Conservation (phyloP, 1,140 invertebrate species). For the Scaptodrosophila lebanonensis region DNA sequence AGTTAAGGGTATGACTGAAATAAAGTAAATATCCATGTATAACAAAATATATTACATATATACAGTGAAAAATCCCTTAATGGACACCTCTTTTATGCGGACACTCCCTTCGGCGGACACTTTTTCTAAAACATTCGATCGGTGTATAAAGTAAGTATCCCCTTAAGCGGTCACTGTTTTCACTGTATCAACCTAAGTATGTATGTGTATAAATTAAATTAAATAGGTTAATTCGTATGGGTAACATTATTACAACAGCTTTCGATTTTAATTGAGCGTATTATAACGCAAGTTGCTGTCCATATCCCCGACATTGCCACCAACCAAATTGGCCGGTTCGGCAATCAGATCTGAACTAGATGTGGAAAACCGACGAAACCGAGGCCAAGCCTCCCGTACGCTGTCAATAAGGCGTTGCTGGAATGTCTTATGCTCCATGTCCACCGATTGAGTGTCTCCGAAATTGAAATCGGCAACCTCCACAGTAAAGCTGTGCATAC, state of each 20-base stretch:
- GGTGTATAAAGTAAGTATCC: too few species aligned
- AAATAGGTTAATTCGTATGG: slow-evolving; percentile 49
- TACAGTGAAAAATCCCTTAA: too few species aligned
- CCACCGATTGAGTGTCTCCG: slow-evolving; percentile 83
- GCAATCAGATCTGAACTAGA: slow-evolving; percentile 64
- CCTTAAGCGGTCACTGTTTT: slow-evolving; percentile 6
- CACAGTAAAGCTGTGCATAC: slow-evolving; percentile 82
- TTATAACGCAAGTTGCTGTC: slow-evolving; percentile 73
- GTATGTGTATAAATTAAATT: slow-evolving; percentile 47
- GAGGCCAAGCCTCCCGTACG: slow-evolving; percentile 78
- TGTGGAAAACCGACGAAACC: slow-evolving; percentile 56
- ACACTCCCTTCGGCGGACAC: too few species aligned
- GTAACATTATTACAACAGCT: slow-evolving; percentile 41
- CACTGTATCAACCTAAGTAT: slow-evolving; percentile 27
- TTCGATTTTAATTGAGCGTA: slow-evolving; percentile 52
- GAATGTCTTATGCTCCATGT: slow-evolving; percentile 92
- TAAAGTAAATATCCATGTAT: slow-evolving; percentile 8
- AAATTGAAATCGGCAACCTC: slow-evolving; percentile 94
- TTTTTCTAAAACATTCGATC: too few species aligned
- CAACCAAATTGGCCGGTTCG: slow-evolving; percentile 36
- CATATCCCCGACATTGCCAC: slow-evolving; percentile 57
- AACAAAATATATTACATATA: too few species aligned
- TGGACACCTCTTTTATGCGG: too few species aligned
- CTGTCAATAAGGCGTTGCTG: slow-evolving; percentile 86
- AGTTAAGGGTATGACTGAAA: slow-evolving; percentile 26